Evolutionary conservation across 1,140 invertebrate genomes (phyloP).

Genomic region (Limonius californicus): DNA sequence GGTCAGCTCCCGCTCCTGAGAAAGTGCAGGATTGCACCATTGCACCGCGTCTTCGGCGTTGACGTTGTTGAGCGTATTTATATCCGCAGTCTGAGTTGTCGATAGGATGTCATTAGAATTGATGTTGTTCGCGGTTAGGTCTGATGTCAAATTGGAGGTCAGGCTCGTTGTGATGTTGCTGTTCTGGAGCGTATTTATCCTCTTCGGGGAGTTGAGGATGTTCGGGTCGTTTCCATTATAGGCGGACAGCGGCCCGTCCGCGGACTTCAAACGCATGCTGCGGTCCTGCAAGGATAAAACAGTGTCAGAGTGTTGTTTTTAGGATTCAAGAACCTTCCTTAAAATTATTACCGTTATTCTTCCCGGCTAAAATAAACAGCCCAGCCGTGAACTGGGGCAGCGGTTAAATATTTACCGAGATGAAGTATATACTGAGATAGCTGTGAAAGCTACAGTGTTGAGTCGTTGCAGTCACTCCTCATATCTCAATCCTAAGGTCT

Average conservation of each 20-base stretch:
- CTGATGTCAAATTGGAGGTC: slow-evolving; percentile 21
- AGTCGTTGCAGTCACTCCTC: too few species aligned
- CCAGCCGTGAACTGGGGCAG: too few species aligned
- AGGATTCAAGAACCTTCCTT: too few species aligned
- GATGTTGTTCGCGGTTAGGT: slow-evolving; percentile 16
- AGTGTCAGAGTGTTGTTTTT: too few species aligned
- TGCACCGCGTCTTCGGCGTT: slow-evolving; percentile 39
- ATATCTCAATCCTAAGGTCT: too few species aligned
- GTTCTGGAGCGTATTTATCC: slow-evolving; percentile 44
- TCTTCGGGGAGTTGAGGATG: slow-evolving; percentile 43
- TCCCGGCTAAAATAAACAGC: too few species aligned
- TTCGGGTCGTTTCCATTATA: slow-evolving; percentile 41
- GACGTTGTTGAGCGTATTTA: slow-evolving; percentile 31
- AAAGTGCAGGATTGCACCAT: slow-evolving; percentile 42
- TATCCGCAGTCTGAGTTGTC: slow-evolving; percentile 8
- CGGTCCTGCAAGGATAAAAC: slow-evolving; percentile 31
- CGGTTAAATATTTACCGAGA: too few species aligned
- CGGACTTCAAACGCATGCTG: slow-evolving; percentile 43
- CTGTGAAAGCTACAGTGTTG: too few species aligned
- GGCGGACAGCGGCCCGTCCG: slow-evolving; percentile 41
- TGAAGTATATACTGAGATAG: too few species aligned
- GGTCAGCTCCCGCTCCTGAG: slow-evolving; percentile 35
- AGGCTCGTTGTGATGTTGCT: slow-evolving; percentile 37
- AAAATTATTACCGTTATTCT: too few species aligned
- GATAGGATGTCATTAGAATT: slow-evolving; percentile 18